Conservation (phyloP, 2,797 vertebrate species). For the Odontamblyopus lacepedii region DNA sequence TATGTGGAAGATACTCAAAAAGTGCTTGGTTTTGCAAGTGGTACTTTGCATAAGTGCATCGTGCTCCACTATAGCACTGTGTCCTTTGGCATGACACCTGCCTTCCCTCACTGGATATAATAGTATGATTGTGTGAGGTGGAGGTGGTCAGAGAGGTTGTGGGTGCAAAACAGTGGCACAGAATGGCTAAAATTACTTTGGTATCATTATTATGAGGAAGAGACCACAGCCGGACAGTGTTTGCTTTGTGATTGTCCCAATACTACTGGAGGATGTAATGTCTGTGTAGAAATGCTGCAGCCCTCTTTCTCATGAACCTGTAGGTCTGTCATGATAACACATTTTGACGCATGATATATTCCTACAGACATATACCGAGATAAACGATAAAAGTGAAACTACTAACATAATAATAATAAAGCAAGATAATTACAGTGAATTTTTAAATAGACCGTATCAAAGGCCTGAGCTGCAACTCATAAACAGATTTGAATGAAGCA, state of each 20-base stretch:
- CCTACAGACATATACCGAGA: too few relatives aligned
- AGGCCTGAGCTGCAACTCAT: too few relatives aligned
- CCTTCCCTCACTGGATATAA: neutral
- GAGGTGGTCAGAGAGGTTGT: neutral
- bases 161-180: neutral
- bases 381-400: too few relatives aligned
- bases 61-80: neutral
- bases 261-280: too few relatives aligned
- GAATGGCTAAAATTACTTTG: neutral
- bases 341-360: too few relatives aligned
- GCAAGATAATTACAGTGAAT: too few relatives aligned
- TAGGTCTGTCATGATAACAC: neutral
- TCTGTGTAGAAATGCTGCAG: too few relatives aligned
- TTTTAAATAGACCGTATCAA: too few relatives aligned
- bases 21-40: conserved; percentile 31
- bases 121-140: neutral
- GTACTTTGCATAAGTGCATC: conserved; percentile 32
- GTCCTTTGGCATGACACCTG: neutral
- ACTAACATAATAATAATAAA: too few relatives aligned
- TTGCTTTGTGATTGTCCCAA: neutral
- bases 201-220: neutral
- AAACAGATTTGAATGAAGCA: too few relatives aligned
- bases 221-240: neutral
- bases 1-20: conserved; percentile 41
- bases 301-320: neutral